Evolutionary conservation across 2,888 invertebrate species (phyloP).

Genomic region (Lycophotia porphyrea): DNA sequence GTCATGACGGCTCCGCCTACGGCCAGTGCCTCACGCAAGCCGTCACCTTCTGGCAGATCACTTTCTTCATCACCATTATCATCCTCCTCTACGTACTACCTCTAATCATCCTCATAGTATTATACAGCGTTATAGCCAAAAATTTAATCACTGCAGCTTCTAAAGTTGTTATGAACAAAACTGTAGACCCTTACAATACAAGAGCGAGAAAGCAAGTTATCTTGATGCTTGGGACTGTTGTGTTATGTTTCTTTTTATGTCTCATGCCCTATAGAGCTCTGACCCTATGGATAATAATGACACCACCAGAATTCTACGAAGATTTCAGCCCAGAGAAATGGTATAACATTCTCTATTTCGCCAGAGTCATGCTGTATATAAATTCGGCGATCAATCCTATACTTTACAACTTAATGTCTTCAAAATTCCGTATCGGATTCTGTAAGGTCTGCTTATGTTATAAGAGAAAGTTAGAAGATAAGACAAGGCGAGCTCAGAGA

Average conservation of each 20-base stretch:
- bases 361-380: slow-evolving; percentile 96
- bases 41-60: slow-evolving; percentile 93
- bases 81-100: slow-evolving; percentile 95
- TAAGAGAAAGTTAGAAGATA: slow-evolving; percentile 82
- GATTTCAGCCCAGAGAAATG: slow-evolving; percentile 94
- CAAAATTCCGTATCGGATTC: slow-evolving; percentile 96
- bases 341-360: slow-evolving; percentile 95
- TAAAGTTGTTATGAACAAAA: slow-evolving; percentile 93
- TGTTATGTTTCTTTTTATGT: slow-evolving; percentile 96
- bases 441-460: slow-evolving; percentile 92
- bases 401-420: slow-evolving; percentile 97
- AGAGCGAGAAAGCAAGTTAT: slow-evolving; percentile 95
- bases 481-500: slow-evolving; percentile 83
- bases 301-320: slow-evolving; percentile 92
- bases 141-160: slow-evolving; percentile 94
- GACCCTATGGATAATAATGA: slow-evolving; percentile 95
- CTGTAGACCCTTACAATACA: slow-evolving; percentile 92
- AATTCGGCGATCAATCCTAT: slow-evolving; percentile 98
- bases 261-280: slow-evolving; percentile 96
- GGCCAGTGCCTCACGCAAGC: slow-evolving; percentile 95
- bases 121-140: slow-evolving; percentile 96
- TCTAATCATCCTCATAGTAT: slow-evolving; percentile 93
- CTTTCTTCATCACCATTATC: slow-evolving; percentile 95
- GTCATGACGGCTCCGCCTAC: slow-evolving; percentile 92
- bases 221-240: slow-evolving; percentile 96